Percentiles rank a stretch among this genome's conserved stretches.
These are phyloP conservation scores for Phylloscopus collybita DNA, from an alignment of 2,797 vertebrate genomes.

Conservation along the genomic window DNA sequence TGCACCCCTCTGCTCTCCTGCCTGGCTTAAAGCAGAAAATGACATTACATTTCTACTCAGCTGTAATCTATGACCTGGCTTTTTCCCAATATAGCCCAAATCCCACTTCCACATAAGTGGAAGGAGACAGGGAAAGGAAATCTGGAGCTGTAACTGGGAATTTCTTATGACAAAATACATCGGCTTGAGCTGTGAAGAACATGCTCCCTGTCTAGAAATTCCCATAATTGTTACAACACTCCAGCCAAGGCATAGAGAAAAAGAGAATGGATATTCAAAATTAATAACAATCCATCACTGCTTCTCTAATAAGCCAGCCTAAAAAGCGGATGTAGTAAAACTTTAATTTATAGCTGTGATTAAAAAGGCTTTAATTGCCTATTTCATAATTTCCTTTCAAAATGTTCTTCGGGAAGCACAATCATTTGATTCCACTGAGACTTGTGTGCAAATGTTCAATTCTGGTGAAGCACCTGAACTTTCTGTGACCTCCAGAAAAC, in stretches of 20 bases:
- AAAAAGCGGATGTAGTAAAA: not conserved
- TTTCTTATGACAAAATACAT: not conserved
- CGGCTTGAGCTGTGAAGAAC: not conserved
- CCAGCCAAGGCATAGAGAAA: not conserved
- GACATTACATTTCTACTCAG: not conserved
- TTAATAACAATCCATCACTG: not conserved
- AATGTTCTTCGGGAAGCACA: constrained; percentile 5
- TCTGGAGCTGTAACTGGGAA: not conserved
- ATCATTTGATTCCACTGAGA: constrained; percentile 15
- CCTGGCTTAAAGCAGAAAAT: not conserved
- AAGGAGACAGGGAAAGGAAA: not conserved
- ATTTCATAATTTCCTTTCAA: constrained; percentile 43
- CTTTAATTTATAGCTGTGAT: constrained; percentile 15
- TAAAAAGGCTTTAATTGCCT: constrained; percentile 34
- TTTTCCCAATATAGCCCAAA: not conserved
- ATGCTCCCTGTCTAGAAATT: not conserved
- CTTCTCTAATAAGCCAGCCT: not conserved
- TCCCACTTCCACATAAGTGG: not conserved
- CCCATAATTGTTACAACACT: not conserved
- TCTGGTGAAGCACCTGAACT: constrained; percentile 31
- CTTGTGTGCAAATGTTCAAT: constrained; percentile 35
- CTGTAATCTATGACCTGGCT: not conserved
- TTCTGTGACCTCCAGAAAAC: constrained; percentile 2
- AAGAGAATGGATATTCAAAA: not conserved
- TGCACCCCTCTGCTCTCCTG: not conserved